A percentile compares a stretch with the other conserved stretches of the same genome.
These are phyloP conservation scores for Brachymystax lenok DNA, from an alignment of 2,797 vertebrate species.

Conservation along the genomic window DNA sequence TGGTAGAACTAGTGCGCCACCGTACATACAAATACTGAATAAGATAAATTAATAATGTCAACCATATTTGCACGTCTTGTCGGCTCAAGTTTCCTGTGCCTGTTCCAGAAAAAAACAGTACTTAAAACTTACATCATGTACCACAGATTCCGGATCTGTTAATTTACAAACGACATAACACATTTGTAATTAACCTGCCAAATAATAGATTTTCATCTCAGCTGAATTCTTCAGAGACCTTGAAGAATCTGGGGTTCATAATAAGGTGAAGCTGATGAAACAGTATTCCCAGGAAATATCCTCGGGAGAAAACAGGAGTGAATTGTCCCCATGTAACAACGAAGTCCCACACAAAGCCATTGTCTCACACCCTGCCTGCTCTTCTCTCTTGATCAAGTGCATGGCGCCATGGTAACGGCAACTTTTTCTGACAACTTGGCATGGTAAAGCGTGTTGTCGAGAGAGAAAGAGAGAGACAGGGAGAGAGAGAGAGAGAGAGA, in stretches of 20 bases:
- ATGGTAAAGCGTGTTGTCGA: constrained; percentile 46
- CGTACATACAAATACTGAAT: too few relatives aligned
- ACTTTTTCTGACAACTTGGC: constrained; percentile 42
- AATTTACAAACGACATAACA: constrained; percentile 42
- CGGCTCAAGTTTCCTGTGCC: constrained; percentile 28
- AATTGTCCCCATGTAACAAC: constrained; percentile 37
- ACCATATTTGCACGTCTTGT: constrained; percentile 38
- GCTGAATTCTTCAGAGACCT: constrained; percentile 48
- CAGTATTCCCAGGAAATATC: constrained; percentile 38
- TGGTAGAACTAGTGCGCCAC: too few relatives aligned
- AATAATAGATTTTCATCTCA: constrained; percentile 59
- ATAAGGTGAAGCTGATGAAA: constrained; percentile 10
- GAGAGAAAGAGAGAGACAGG: neutral
- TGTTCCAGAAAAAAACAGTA: constrained; percentile 30
- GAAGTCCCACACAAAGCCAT: constrained; percentile 31
- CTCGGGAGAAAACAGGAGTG: constrained; percentile 4
- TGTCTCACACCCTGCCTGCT: constrained; percentile 35
- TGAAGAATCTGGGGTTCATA: constrained; percentile 38
- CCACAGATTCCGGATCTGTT: constrained; percentile 49
- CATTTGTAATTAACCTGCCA: constrained; percentile 58
- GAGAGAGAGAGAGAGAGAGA: too few relatives aligned
- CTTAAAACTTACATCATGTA: constrained; percentile 59
- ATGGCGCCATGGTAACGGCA: constrained; percentile 62
- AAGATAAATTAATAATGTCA: neutral
- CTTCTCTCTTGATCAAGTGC: constrained; percentile 48